Base-by-base conservation (phyloP, 1,140 invertebrate species). In the Cotesia typhae region DNA sequence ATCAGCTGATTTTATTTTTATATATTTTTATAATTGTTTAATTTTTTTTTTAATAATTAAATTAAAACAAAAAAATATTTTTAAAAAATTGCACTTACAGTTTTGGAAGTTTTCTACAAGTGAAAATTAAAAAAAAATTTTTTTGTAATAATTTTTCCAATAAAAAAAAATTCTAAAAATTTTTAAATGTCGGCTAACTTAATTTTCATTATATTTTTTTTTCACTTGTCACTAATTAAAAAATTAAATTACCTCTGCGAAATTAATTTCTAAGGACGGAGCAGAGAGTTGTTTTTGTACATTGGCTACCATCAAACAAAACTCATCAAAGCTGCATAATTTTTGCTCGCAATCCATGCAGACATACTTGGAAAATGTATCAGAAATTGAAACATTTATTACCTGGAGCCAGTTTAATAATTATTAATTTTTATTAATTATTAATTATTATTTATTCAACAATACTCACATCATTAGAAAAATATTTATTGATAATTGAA, bases 341-440 rank as follows among this genome's bases (percentile, higher is more conserved):
- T 81, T 83, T 72, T 83, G 80, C 71, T 86, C 84, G 7, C 84
- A 86, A 59, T 85, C 84, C 17, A 80, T 81, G 63, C 84, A 86
- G 70, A 86, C 77, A 65, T 81, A 84, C 59, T 86, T 86, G 0
- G 84, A 81, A 72, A 83, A 81, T 6, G 67, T 66, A 75, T 86
- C 84, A 0, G 78, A 71, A 9, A 76, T 75, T n/a, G 79, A 81
- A 10, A 86, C 82, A 74, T 81, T 82, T 59, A 86, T 83, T 20
- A 84, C 79, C 83, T 85, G 28, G n/a, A 38, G 14, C 36, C 3
- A 17, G 64, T 17, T 57, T 60, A 10, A 36, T 14, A 57, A 71
- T 28, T n/a, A 52, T 51, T 74, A 28, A 65, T 9, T 68, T 69
- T 28, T n/a, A 52, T 51, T 74, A 28, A 65, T 9, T 68, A 10